Conservation (phyloP, 1,140 invertebrate species). For the Hermetia illucens region DNA sequence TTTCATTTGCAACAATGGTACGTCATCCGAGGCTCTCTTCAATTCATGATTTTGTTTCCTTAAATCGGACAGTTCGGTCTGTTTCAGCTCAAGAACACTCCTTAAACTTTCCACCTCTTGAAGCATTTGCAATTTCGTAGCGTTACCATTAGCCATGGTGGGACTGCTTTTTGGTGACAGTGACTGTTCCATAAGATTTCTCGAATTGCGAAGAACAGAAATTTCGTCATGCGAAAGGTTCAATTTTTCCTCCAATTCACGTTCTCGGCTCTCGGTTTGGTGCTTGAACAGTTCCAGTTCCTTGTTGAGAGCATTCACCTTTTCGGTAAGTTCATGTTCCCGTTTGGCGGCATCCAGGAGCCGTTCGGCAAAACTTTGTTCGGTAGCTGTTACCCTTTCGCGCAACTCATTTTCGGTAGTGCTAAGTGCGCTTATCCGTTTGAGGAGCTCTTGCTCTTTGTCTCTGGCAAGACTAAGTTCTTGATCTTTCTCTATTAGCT, state of each 20-base stretch:
- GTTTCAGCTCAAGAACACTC: slow-evolving; percentile 58
- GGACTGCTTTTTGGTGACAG: not conserved
- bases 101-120: slow-evolving; percentile 57
- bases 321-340: slow-evolving; percentile 22
- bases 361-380: slow-evolving; percentile 14
- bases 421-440: slow-evolving; percentile 17
- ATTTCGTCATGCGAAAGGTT: slow-evolving; percentile 25
- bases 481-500: slow-evolving; percentile 16
- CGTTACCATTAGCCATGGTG: not conserved
- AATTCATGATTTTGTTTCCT: slow-evolving; percentile 48
- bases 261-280: slow-evolving; percentile 14
- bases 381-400: slow-evolving; percentile 15
- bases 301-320: slow-evolving; percentile 15
- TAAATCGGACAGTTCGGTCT: slow-evolving; percentile 52
- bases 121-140: slow-evolving; percentile 28
- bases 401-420: slow-evolving; percentile 19
- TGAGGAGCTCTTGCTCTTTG: slow-evolving; percentile 19
- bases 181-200: not conserved
- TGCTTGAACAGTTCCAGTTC: slow-evolving; percentile 15
- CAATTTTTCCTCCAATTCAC: slow-evolving; percentile 22
- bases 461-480: slow-evolving; percentile 13
- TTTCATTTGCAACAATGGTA: slow-evolving; percentile 36
- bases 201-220: slow-evolving; percentile 18
- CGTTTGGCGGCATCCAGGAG: slow-evolving; percentile 15
- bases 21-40: slow-evolving; percentile 36